A percentile compares a stretch with the other conserved stretches of the same genome.
Conservation (phyloP, 2,797 vertebrate species). For the Xyrichtys novacula region DNA sequence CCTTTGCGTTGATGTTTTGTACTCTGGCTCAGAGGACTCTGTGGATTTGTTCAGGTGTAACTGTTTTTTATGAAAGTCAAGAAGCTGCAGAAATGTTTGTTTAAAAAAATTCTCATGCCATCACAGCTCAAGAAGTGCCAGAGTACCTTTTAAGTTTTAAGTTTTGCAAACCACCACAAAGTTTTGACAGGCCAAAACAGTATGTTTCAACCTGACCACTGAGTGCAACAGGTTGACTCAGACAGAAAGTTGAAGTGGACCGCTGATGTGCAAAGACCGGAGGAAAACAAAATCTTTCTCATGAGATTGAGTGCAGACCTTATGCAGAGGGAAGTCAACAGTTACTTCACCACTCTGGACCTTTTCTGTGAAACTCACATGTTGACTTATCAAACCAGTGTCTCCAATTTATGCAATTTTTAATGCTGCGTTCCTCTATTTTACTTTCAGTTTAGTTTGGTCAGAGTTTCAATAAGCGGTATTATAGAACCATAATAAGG, state of each 20-base stretch:
- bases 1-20: neutral
- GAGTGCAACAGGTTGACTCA: neutral
- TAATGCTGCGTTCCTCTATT: neutral
- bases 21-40: neutral
- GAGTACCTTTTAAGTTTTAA: no score
- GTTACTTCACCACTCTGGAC: neutral
- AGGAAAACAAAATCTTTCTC: neutral
- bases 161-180: no score
- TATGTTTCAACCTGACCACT: neutral
- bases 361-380: neutral
- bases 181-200: neutral
- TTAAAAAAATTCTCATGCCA: neutral
- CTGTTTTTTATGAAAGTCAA: neutral
- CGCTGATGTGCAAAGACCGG: conserved; percentile 27
- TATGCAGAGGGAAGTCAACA: conserved; percentile 29
- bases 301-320: neutral
- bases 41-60: neutral
- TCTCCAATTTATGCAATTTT: neutral
- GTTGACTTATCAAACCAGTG: neutral
- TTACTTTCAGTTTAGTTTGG: neutral
- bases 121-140: neutral
- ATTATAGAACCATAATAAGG: neutral
- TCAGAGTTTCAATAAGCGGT: neutral
- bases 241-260: conserved; percentile 8
- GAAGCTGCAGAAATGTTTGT: neutral